Conservation (phyloP, 2,113 vertebrate genomes). For the Lophius piscatorius region DNA sequence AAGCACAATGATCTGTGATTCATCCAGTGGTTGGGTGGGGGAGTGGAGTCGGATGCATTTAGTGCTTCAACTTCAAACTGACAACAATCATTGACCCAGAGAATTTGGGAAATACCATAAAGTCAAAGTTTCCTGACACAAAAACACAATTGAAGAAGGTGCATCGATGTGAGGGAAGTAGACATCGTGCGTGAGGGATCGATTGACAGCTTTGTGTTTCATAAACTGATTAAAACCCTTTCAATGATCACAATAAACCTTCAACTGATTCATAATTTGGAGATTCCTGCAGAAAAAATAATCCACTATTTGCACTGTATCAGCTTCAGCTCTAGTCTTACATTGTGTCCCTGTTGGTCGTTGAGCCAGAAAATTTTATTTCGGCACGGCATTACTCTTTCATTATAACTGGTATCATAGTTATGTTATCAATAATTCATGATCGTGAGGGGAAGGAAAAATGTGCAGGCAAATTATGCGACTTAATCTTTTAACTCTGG, state of each 20-base stretch:
- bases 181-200: slow-evolving; percentile 4
- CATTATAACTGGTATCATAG: slow-evolving; percentile 61
- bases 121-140: slow-evolving; percentile 26
- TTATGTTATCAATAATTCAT: slow-evolving; percentile 64
- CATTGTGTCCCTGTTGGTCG: slow-evolving; percentile 36
- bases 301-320: no score
- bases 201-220: slow-evolving; percentile 1
- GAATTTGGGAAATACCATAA: slow-evolving; percentile 1
- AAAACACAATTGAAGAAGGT: slow-evolving; percentile 26
- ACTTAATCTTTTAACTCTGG: slow-evolving; percentile 54
- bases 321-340: neutral
- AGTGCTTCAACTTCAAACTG: slow-evolving; percentile 53
- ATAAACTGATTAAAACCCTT: slow-evolving; percentile 13
- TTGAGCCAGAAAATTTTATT: slow-evolving; percentile 26
- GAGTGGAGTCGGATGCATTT: slow-evolving; percentile 72
- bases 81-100: slow-evolving; percentile 33
- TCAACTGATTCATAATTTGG: neutral
- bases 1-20: slow-evolving; percentile 54
- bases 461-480: slow-evolving; percentile 62
- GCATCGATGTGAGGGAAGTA: slow-evolving; percentile 21
- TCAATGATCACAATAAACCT: neutral
- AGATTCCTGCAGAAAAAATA: no score
- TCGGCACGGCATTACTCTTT: slow-evolving; percentile 60
- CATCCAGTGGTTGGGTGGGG: slow-evolving; percentile 58
- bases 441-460: slow-evolving; percentile 13